Conservation (phyloP, 2,888 invertebrate species). For the Hemaris fuciformis region DNA sequence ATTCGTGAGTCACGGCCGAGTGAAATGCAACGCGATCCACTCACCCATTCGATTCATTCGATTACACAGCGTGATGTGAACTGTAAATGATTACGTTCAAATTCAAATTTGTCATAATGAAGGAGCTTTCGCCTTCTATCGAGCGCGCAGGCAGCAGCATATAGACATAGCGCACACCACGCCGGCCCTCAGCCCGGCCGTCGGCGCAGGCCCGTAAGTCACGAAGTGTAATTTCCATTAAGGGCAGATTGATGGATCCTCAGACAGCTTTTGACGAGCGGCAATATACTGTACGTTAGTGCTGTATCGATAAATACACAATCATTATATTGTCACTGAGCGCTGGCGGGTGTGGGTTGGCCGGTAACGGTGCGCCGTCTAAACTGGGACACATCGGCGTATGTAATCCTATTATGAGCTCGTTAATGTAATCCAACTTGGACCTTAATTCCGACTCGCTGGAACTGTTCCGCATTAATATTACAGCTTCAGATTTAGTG, state of each 20-base stretch:
- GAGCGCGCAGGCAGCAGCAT: not conserved
- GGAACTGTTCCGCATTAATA: constrained; percentile 29
- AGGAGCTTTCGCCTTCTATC: constrained; percentile 62
- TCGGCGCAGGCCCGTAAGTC: constrained; percentile 25
- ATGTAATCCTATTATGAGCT: constrained; percentile 78
- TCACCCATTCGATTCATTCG: constrained; percentile 65
- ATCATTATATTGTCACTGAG: constrained; percentile 73
- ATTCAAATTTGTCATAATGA: constrained; percentile 53
- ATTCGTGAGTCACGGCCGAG: constrained; percentile 79
- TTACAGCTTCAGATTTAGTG: constrained; percentile 14
- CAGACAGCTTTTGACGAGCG: constrained; percentile 47
- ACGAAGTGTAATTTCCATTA: constrained; percentile 44
- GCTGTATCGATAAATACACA: constrained; percentile 61
- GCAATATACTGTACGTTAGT: constrained; percentile 44
- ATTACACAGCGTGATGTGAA: constrained; percentile 71
- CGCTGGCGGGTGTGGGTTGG: constrained; percentile 62
- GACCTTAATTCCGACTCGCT: constrained; percentile 51
- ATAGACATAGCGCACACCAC: not conserved
- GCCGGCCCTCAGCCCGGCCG: not conserved
- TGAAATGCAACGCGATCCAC: constrained; percentile 65
- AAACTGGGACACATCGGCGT: constrained; percentile 69
- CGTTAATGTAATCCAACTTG: constrained; percentile 71
- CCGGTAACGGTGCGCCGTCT: constrained; percentile 57
- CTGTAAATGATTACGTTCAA: constrained; percentile 53
- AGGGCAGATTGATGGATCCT: constrained; percentile 49